A percentile compares a stretch with the other conserved stretches of the same genome.
Conservation (phyloP, 2,113 vertebrate species). For the Gymnocephalus cernua region DNA sequence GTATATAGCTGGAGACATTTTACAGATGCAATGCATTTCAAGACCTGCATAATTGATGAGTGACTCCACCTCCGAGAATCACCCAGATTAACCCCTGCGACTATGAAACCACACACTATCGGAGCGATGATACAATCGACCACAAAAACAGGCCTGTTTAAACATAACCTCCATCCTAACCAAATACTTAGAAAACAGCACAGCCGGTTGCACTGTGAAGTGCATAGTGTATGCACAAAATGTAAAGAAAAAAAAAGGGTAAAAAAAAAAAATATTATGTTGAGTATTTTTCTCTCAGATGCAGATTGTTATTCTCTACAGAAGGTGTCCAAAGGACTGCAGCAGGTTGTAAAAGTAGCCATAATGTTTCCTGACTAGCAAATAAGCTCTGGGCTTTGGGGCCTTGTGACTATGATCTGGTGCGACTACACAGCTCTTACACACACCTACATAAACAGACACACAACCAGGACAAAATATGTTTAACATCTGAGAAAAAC, state of each 20-base stretch:
- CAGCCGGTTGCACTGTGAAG: not conserved
- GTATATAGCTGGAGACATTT: constrained; percentile 46
- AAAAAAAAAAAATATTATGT: not conserved
- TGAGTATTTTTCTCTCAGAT: not conserved
- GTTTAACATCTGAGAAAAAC: not conserved
- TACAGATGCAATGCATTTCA: constrained; percentile 60
- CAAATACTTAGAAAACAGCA: constrained; percentile 27
- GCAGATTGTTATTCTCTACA: constrained; percentile 1
- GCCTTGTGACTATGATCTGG: constrained; percentile 26
- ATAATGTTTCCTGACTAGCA: constrained; percentile 21
- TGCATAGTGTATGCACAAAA: not conserved
- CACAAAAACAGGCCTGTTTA: constrained; percentile 8
- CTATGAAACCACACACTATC: constrained; percentile 55
- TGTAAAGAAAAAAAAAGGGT: not conserved
- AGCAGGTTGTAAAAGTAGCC: constrained; percentile 14
- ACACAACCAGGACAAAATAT: constrained; percentile 1
- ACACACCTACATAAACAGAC: not conserved
- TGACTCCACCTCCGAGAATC: constrained; percentile 47
- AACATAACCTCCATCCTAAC: not conserved
- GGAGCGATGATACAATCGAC: not conserved
- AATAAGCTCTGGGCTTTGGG: constrained; percentile 44
- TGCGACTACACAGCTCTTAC: not conserved
- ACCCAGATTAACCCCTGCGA: constrained; percentile 59
- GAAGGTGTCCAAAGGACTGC: constrained; percentile 8
- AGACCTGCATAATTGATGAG: constrained; percentile 47